Conservation (phyloP, 1,140 invertebrate genomes). For the Papilio xuthus region DNA sequence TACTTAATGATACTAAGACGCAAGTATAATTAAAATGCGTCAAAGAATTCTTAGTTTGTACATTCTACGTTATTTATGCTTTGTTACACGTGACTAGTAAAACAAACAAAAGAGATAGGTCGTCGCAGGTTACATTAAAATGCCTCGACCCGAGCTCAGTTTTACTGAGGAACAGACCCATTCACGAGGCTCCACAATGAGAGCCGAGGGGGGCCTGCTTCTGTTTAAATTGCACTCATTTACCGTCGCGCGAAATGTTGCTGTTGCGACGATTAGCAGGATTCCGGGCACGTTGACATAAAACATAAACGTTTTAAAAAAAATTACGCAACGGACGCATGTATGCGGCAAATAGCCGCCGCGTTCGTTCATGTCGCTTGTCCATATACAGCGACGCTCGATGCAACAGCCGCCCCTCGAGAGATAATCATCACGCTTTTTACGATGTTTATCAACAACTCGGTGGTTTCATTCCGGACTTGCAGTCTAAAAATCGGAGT, state of each 20-base stretch:
- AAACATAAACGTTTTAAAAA: constrained; percentile 74
- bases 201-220: constrained; percentile 48
- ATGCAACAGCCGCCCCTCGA: constrained; percentile 61
- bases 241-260: constrained; percentile 74
- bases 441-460: constrained; percentile 37
- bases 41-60: neutral
- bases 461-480: neutral
- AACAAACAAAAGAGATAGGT: constrained; percentile 6
- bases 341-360: constrained; percentile 51
- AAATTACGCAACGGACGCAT: constrained; percentile 64
- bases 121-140: constrained; percentile 34
- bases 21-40: neutral
- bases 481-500: neutral
- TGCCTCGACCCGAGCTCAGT: constrained; percentile 15
- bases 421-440: constrained; percentile 60
- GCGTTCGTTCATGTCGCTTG: constrained; percentile 62
- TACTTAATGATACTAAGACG: neutral
- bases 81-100: constrained; percentile 13
- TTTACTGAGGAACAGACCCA: constrained; percentile 15
- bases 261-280: constrained; percentile 73
- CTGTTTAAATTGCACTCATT: constrained; percentile 75
- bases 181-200: constrained; percentile 27
- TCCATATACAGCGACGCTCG: constrained; percentile 63
- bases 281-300: constrained; percentile 71
- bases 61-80: neutral